Base-by-base conservation (phyloP, 2,113 vertebrate species). In the Nanorana parkeri region DNA sequence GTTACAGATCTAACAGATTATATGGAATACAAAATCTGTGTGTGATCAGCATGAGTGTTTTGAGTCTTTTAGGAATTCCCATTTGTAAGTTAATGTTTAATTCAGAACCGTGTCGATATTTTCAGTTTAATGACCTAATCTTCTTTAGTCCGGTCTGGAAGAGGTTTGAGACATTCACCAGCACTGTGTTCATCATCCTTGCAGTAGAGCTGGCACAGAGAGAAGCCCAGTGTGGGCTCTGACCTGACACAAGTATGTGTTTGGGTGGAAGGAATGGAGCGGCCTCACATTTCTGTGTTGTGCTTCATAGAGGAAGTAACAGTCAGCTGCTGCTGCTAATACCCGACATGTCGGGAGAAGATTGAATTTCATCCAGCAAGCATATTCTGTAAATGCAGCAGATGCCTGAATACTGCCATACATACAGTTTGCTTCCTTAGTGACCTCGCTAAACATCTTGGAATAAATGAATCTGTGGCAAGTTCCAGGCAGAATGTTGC, bases 231-330 rank as follows among this genome's bases (percentile, higher is more conserved):
- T 0, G 24, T 83, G 83, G 81, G 84, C 88, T 72, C 64, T 0
- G 84, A 85, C 67, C 81, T 69, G 77, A 84, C 41, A 0, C 72
- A 0, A 77, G 64, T 55, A 78, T 88, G 88, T 88, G 85, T 86
- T 74, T 84, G 60, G 71, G 28, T 36, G 0, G 0, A 19, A 11
- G 77, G 82, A 71, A 81, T 84, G 78, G 24, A n/a, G 16, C 36
- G 17, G 55, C 56, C 55, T 63, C 56, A 76, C 55, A 75, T 54
- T 64, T 65, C 24, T 56, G 58, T 81, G 60, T 58, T 63, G 32
- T 24, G 73, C 68, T 68, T 77, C 63, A 7, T 13, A 85, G 58
- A 5, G 72, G 10, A 80, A 13, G 21, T 58, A 65, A 58, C 58
- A 0, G 0, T 54, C 83, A 81, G 52, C 82, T 54, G 0, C 52